Evolutionary conservation across 2,888 invertebrate species (phyloP), one percentile per base, ranked within the genome.

Genomic region (Strigamia crassipes): DNA sequence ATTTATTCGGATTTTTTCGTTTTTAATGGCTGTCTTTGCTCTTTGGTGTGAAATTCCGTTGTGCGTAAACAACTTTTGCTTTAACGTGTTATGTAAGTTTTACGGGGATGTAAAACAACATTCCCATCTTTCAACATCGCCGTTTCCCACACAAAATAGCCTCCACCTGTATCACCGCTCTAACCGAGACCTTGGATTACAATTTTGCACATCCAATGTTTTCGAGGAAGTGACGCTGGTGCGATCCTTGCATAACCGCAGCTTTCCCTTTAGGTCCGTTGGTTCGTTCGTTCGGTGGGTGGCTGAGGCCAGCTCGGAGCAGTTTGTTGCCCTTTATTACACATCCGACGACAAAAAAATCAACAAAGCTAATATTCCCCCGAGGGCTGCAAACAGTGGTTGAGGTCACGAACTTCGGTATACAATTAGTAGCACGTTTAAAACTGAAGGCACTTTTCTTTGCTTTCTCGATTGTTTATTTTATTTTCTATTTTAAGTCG

Each of bases 291-390:
- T 66, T n/a, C 21, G 61, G 61, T 66, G 61, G 61, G 61, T 66
- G 61, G 61, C 21, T 66, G 2, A n/a, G 46, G 46, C 15, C 46
- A 46, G 46, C 46, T 46, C 1, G 3, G 5, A 21, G 61, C 61
- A 66, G 61, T 66, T 66, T 66, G 61, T 66, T 66, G 61, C 61
- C 61, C 61, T 21, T 66, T 8, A 66, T 66, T 66, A 46, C 5
- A n/a, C 15, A 18, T 23, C 6, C 21, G 8, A 66, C 1, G 18
- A 66, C 1, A 66, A 66, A 66, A 66, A 66, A 66, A 12, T 66
- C 12, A 23, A 21, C 18, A 66, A 66, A 66, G 38, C 38, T 38
- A 38, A 21, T n/a, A 46, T n/a, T n/a, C 5, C 61, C 61, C 12
- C 1, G 21, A 66, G 61, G 61, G 21, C 61, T 66, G 5, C 61